These are phyloP conservation scores for Melanotaenia duboulayi DNA, from an alignment of 2,113 vertebrate species.

Conservation along the genomic window DNA sequence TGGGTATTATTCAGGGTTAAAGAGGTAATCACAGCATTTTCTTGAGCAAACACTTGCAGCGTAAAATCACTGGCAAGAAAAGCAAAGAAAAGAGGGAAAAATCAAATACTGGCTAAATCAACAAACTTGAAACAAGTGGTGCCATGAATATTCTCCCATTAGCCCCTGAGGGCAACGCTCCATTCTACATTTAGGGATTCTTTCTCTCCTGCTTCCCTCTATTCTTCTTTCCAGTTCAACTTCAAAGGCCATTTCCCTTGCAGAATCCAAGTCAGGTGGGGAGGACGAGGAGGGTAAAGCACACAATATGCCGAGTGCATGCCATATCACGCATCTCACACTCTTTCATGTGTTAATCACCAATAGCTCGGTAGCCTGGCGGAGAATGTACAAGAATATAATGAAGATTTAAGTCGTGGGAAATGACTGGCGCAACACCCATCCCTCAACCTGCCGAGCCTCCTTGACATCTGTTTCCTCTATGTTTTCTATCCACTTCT, in stretches of 20 bases:
- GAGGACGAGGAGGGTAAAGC: conserved; percentile 11
- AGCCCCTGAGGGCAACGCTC: conserved; percentile 61
- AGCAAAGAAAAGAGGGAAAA: conserved; percentile 61
- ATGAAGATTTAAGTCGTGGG: conserved; percentile 71
- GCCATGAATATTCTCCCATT: conserved; percentile 72
- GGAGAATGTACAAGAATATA: conserved; percentile 57
- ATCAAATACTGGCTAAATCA: conserved; percentile 81
- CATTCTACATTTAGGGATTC: conserved; percentile 48
- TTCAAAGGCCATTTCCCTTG: conserved; percentile 71
- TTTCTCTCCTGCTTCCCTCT: conserved; percentile 28
- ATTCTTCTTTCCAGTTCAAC: conserved; percentile 54
- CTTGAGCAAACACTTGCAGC: conserved; percentile 67
- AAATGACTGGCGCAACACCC: conserved; percentile 54
- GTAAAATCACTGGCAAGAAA: conserved; percentile 60
- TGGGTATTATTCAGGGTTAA: conserved; percentile 49
- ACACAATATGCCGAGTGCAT: conserved; percentile 54
- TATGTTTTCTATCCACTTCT: conserved; percentile 38
- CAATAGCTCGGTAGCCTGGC: conserved; percentile 29
- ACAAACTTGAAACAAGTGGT: conserved; percentile 79
- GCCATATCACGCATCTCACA: conserved; percentile 48
- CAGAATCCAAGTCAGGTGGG: conserved; percentile 63
- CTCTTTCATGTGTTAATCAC: conserved; percentile 78
- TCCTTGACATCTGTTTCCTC: conserved; percentile 55
- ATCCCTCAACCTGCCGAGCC: neutral
- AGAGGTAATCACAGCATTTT: conserved; percentile 68